Evolutionary conservation across 2,113 vertebrate genomes (phyloP).

Genomic region (Pagrus major): DNA sequence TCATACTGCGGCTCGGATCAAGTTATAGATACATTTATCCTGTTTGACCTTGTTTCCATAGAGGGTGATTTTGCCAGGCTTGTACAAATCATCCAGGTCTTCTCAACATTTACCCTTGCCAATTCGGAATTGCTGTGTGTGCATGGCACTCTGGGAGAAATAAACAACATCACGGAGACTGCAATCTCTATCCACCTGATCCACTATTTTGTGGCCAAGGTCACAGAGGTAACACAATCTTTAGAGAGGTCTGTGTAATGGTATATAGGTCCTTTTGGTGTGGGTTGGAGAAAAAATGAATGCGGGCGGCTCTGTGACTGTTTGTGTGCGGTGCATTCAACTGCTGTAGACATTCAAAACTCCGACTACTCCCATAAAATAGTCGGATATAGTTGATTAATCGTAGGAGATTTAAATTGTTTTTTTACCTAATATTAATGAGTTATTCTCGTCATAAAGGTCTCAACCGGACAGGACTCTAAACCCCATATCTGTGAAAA

Average conservation of each 20-base stretch:
- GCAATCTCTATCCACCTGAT: slow-evolving; percentile 62
- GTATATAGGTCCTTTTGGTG: slow-evolving; percentile 25
- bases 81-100: slow-evolving; percentile 53
- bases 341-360: slow-evolving; percentile 12
- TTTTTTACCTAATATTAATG: no score
- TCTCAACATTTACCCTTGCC: slow-evolving; percentile 58
- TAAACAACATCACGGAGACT: slow-evolving; percentile 58
- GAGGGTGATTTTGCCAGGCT: slow-evolving; percentile 51
- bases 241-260: slow-evolving; percentile 34
- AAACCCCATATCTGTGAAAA: no score
- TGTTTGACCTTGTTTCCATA: slow-evolving; percentile 58
- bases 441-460: no score
- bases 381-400: no score
- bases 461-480: no score
- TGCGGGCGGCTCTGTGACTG: slow-evolving; percentile 8
- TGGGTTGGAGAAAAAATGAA: slow-evolving; percentile 16
- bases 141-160: slow-evolving; percentile 52
- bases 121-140: slow-evolving; percentile 64
- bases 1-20: slow-evolving; percentile 20
- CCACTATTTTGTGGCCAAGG: slow-evolving; percentile 64
- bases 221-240: slow-evolving; percentile 52
- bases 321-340: slow-evolving; percentile 19
- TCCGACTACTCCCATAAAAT: no score
- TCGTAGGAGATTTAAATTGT: no score
- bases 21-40: slow-evolving; percentile 37